phyloP scores from a whole-genome alignment of 2,113 vertebrate genomes.

The Protobothrops mucrosquamatus region DNA sequence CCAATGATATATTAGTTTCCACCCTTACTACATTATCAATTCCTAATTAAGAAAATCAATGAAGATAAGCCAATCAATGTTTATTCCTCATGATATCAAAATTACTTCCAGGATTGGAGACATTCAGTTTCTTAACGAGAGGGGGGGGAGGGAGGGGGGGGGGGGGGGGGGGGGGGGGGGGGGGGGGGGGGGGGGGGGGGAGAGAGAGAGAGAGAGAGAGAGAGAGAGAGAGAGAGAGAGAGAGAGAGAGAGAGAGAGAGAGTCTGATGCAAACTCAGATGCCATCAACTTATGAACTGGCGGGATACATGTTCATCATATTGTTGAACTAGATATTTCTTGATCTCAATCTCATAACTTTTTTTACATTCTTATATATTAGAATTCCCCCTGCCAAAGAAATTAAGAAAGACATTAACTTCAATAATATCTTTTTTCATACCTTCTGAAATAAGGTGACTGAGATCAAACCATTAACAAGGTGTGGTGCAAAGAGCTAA shows the following conservation, averaged over 20 bases:
- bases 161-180: too few species aligned
- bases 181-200: too few species aligned
- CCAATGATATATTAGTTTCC: neutral
- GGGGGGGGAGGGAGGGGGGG: too few species aligned
- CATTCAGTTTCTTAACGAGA: neutral
- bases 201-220: too few species aligned
- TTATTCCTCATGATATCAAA: neutral
- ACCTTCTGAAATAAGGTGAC: neutral
- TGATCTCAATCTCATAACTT: neutral
- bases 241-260: too few species aligned
- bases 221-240: too few species aligned
- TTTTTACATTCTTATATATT: neutral
- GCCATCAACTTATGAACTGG: neutral
- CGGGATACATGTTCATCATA: neutral
- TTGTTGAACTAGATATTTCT: neutral
- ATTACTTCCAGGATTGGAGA: neutral
- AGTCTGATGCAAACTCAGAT: neutral
- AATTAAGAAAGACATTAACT: neutral
- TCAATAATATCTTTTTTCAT: neutral
- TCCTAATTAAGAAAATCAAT: neutral
- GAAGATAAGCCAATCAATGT: neutral
- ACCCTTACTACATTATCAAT: neutral
- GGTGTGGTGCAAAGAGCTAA: neutral
- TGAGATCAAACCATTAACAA: neutral
- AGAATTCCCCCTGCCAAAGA: neutral